Percentiles rank a stretch among this genome's conserved stretches.
These are phyloP conservation scores for Steromphala cineraria DNA, from an alignment of 2,888 invertebrate genomes.

Conservation along the genomic window DNA sequence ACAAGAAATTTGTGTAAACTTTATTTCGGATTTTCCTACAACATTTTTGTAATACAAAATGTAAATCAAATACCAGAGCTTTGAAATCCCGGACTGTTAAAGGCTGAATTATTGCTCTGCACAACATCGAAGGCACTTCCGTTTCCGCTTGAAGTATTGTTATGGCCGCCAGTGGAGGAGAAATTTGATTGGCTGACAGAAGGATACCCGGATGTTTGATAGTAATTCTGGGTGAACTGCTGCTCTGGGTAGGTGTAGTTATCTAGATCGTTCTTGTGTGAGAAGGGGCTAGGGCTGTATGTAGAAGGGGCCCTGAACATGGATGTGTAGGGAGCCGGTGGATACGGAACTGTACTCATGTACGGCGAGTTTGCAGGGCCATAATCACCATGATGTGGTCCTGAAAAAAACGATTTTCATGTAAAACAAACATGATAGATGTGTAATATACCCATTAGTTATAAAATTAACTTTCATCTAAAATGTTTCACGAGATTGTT, in stretches of 20 bases:
- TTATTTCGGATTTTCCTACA: too few relatives aligned
- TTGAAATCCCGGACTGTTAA: constrained; percentile 43
- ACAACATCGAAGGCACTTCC: constrained; percentile 70
- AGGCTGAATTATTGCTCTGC: constrained; percentile 54
- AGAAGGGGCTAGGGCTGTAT: constrained; percentile 4
- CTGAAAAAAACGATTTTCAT: neutral
- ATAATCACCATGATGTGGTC: constrained; percentile 21
- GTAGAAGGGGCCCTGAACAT: neutral
- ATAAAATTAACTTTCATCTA: too few relatives aligned
- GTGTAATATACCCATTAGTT: too few relatives aligned
- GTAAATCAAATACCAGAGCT: constrained; percentile 33
- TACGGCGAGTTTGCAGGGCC: neutral
- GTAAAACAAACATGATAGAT: too few relatives aligned
- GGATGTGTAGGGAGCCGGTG: constrained; percentile 7
- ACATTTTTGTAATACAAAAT: neutral
- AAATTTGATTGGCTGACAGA: constrained; percentile 41
- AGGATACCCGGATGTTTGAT: neutral
- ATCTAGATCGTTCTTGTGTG: neutral
- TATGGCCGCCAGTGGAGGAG: constrained; percentile 42
- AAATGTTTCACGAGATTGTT: too few relatives aligned
- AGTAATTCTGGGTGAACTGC: constrained; percentile 5
- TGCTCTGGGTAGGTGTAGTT: constrained; percentile 14
- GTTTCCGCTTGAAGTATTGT: constrained; percentile 34
- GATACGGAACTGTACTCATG: constrained; percentile 30
- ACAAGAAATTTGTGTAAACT: too few relatives aligned